A percentile compares a stretch with the other conserved stretches of the same genome.
Evolutionary conservation across 53 echinoderm and acorn worm genomes (phyloP).

Genomic region (Zoroaster sp.): DNA sequence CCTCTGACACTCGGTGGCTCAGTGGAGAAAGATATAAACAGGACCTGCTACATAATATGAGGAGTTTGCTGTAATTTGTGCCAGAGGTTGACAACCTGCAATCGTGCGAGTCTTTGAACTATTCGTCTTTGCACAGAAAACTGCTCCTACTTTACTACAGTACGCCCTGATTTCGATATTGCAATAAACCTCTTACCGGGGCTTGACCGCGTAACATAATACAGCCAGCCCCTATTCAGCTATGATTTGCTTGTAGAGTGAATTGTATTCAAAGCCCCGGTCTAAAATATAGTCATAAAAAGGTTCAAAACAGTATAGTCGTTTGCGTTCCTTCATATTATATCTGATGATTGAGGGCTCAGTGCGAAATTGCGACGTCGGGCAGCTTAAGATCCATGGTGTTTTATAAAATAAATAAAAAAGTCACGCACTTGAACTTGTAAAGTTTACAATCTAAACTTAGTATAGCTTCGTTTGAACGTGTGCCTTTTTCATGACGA

Average conservation of each 20-base stretch:
- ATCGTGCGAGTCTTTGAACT: slow-evolving; percentile 26
- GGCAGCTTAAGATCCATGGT: no score
- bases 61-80: not conserved
- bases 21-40: not conserved
- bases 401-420: no score
- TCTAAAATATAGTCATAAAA: slow-evolving; percentile 20
- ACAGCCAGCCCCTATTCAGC: slow-evolving; percentile 24
- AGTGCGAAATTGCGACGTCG: no score
- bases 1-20: not conserved
- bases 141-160: not conserved
- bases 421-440: no score
- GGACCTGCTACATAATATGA: not conserved
- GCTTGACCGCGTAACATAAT: slow-evolving; percentile 37
- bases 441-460: no score
- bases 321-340: no score
- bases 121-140: not conserved
- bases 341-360: no score
- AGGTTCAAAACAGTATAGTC: not conserved
- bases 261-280: not conserved
- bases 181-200: slow-evolving; percentile 34
- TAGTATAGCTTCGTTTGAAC: no score
- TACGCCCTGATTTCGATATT: not conserved
- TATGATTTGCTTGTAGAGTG: not conserved
- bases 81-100: slow-evolving; percentile 9
- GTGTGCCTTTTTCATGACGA: no score